phyloP scores from a whole-genome alignment of 2,113 vertebrate species.

The Paedocypris sp. region DNA sequence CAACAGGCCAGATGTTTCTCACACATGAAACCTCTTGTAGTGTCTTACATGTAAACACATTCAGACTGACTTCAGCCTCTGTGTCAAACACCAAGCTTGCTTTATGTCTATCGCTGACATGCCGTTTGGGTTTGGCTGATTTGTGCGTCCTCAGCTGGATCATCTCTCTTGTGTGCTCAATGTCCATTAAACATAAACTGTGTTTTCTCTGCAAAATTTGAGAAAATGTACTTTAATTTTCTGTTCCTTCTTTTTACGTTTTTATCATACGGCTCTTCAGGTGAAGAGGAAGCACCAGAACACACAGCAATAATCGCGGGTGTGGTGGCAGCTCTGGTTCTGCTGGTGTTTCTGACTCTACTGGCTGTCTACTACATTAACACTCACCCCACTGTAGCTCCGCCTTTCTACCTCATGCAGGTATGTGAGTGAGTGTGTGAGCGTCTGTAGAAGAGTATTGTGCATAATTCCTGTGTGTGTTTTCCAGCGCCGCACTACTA shows the following conservation, averaged over 20 bases:
- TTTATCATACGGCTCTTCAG: slow-evolving; percentile 33
- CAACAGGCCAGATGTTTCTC: too few species aligned
- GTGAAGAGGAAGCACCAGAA: slow-evolving; percentile 46
- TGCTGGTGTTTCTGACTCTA: slow-evolving; percentile 70
- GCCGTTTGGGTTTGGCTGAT: neutral
- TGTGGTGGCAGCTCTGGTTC: slow-evolving; percentile 68
- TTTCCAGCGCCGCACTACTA: slow-evolving; percentile 71
- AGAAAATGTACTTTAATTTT: neutral
- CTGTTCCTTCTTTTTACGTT: neutral
- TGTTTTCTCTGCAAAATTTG: neutral
- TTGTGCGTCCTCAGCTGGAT: neutral
- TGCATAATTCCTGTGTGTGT: neutral
- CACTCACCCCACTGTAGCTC: slow-evolving; percentile 70
- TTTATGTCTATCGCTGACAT: neutral
- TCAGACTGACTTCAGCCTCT: neutral
- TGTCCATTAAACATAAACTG: slow-evolving; percentile 4
- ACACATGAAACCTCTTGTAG: too few species aligned
- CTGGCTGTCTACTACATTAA: slow-evolving; percentile 80
- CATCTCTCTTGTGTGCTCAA: neutral
- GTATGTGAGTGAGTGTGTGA: too few species aligned
- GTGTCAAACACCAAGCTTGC: neutral
- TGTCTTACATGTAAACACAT: too few species aligned
- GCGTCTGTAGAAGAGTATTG: too few species aligned
- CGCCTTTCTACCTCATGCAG: slow-evolving; percentile 86
- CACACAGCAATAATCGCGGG: slow-evolving; percentile 77